These are phyloP conservation scores for Neuroterus valhalla DNA, from an alignment of 1,140 invertebrate species.

Conservation along the genomic window DNA sequence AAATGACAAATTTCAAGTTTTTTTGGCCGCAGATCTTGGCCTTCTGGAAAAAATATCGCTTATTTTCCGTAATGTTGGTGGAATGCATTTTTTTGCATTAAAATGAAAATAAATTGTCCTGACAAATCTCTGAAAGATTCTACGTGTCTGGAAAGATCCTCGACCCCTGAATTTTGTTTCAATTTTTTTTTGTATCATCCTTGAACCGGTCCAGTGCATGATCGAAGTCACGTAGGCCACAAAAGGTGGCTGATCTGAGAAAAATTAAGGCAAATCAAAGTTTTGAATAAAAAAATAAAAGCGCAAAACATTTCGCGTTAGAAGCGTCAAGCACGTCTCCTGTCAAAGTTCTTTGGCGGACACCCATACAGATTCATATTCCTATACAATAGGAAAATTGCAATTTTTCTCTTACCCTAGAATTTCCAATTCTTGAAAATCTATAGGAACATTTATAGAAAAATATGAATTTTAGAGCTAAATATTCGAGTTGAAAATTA, in stretches of 20 bases:
- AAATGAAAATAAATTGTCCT: neutral
- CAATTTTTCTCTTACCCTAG: no score
- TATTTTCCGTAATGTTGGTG: no score
- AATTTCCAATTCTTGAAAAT: no score
- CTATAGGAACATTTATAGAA: no score
- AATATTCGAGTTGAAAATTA: no score
- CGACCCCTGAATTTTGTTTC: neutral
- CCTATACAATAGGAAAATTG: no score
- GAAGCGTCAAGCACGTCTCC: constrained; percentile 8
- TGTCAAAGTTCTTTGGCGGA: neutral
- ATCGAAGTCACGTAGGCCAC: constrained; percentile 1
- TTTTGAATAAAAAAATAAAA: neutral
- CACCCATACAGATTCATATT: no score
- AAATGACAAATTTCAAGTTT: no score
- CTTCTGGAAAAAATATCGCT: neutral
- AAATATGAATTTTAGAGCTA: no score
- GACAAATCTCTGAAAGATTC: neutral
- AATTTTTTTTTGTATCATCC: neutral
- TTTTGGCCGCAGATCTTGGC: no score
- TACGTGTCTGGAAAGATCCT: neutral
- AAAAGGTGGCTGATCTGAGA: neutral
- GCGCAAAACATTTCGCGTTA: neutral
- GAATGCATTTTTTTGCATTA: constrained; percentile 10
- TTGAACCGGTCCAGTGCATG: neutral
- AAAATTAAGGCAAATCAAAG: neutral